phyloP scores from a whole-genome alignment of 2,888 invertebrate species.

The Lypha dubia region DNA sequence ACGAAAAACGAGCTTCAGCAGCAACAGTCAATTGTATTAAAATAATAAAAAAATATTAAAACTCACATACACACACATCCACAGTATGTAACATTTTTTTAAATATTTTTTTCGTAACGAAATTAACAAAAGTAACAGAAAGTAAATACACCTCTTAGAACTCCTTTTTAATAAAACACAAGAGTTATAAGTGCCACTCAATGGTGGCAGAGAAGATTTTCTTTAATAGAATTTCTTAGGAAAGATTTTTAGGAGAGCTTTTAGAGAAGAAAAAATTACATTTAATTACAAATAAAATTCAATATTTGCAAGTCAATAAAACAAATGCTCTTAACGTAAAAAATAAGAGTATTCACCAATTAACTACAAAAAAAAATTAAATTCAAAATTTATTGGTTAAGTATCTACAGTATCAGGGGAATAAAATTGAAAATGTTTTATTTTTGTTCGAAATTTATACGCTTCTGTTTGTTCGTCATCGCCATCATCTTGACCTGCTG shows the following conservation, averaged over 20 bases:
- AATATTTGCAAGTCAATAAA: background rate
- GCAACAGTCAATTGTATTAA: constrained; percentile 30
- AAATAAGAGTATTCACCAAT: background rate
- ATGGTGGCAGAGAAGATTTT: too few species aligned
- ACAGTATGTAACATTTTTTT: background rate
- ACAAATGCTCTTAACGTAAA: constrained; percentile 9
- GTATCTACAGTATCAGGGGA: background rate
- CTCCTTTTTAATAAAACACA: background rate
- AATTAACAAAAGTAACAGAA: background rate
- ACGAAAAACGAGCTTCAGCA: constrained; percentile 2
- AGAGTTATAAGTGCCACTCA: too few species aligned
- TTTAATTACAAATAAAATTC: too few species aligned
- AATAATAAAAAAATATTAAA: background rate
- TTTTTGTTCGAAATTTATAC: constrained; percentile 30
- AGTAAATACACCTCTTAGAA: background rate
- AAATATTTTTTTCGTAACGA: background rate
- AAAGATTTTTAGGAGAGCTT: too few species aligned
- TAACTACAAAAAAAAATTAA: background rate
- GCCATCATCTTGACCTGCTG: constrained; percentile 12
- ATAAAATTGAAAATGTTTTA: constrained; percentile 24
- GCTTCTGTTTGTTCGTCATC: background rate
- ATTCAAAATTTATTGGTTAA: constrained; percentile 19
- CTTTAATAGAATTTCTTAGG: too few species aligned
- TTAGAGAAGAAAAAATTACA: too few species aligned
- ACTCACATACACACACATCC: background rate